Evolutionary conservation across 2,113 vertebrate species (phyloP), one percentile per base, ranked within the genome.

Genomic region (Pagrus major): DNA sequence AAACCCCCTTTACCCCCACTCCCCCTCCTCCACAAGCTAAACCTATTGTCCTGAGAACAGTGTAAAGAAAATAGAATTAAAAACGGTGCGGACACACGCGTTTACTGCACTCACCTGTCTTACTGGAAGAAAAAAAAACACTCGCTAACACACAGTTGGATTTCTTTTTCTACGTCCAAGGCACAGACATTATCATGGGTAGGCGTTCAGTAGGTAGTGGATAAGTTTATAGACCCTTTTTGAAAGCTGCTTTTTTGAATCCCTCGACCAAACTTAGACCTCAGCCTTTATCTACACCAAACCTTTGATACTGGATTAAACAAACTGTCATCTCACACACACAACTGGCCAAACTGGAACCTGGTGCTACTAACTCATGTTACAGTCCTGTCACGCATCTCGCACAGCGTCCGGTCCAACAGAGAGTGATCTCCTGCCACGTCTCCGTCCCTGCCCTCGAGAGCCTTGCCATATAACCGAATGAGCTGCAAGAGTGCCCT

Each of bases 111-210:
- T 71, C 81, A 59, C 52, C 60, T 47, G 64, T 84, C 52, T 37
- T 52, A 83, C 78, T 74, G 69, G 73, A 65, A 83, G 39, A 46
- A 71, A 69, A 71, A 74, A 68, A 71, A 75, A 6, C 54, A 73
- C 76, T 54, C 6, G 56, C 18, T 21, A 21, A 83, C 46, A 78
- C 76, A 64, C 44, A 29, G 79, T 74, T 75, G 70, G 81, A 81
- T 80, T 88, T 90, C 31, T 70, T 81, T 69, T 88, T 91, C 76
- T 71, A 86, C 83, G 85, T 89, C 85, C 71, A 87, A 94, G 94
- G 93, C 95, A 94, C 94, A 94, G 94, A 89, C 93, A 92, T 94
- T 94, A 94, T 94, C 93, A 93, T 91, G 74, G 59, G 70, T 55
- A 64, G 51, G 79, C 42, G 67, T 73, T 69, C 69, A 70, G 86